phyloP scores from a whole-genome alignment of 2,113 vertebrate species.

The Lagopus leucura region DNA sequence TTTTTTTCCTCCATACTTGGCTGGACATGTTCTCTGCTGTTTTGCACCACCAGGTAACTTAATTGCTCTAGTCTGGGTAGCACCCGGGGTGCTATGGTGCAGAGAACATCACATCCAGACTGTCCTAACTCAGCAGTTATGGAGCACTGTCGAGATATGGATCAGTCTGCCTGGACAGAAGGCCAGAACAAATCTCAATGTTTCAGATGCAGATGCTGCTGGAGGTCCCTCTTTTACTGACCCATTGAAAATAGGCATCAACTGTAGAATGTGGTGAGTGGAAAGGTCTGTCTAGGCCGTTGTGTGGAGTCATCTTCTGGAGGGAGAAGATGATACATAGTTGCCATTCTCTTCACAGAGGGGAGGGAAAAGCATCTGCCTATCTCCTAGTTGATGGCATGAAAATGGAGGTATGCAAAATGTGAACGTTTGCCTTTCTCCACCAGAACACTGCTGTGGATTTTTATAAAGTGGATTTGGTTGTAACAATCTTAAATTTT shows the following conservation, averaged over 20 bases:
- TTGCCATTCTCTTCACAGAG: neutral
- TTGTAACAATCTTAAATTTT: neutral
- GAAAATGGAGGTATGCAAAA: neutral
- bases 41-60: neutral
- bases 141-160: too few species aligned
- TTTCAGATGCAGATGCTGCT: neutral
- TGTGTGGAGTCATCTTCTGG: neutral
- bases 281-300: neutral
- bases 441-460: neutral
- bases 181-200: too few species aligned
- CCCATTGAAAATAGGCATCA: neutral
- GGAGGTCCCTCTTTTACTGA: neutral
- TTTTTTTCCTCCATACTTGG: neutral
- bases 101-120: too few species aligned
- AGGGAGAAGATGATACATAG: neutral
- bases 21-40: neutral
- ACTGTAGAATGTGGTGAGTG: neutral
- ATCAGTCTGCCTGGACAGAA: too few species aligned
- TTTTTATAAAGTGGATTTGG: neutral
- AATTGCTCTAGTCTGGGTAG: neutral
- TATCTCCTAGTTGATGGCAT: neutral
- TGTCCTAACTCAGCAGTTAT: too few species aligned
- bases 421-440: neutral
- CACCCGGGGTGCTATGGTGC: too few species aligned
- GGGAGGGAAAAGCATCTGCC: accelerated